Conservation (phyloP, 2,113 vertebrate genomes). For the Fregetta grallaria region DNA sequence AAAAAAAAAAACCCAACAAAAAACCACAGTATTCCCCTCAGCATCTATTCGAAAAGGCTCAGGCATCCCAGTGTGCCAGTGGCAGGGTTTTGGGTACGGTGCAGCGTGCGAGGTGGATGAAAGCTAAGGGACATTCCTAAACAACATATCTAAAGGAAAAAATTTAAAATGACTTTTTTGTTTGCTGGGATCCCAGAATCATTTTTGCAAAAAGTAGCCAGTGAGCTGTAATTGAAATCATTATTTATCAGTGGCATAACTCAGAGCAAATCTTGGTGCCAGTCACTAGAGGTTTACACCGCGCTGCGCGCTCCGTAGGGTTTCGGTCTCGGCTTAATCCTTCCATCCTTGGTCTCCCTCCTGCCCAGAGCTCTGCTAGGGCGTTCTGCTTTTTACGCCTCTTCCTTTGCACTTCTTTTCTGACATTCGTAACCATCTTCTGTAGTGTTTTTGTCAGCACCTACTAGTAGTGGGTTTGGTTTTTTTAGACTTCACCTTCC, state of each 20-base stretch:
- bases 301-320: rapidly evolving
- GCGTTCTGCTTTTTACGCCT: not conserved
- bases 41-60: not conserved
- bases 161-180: rapidly evolving
- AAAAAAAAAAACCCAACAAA: too few species aligned
- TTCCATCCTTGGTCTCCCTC: not conserved
- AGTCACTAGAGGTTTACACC: not conserved
- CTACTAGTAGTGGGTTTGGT: too few species aligned
- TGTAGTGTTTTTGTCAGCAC: not conserved
- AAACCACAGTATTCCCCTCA: not conserved
- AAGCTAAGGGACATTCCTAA: not conserved
- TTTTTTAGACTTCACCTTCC: too few species aligned
- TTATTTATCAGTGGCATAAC: not conserved
- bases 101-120: rapidly evolving
- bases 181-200: not conserved
- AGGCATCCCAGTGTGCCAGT: rapidly evolving
- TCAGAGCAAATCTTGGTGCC: not conserved
- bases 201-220: not conserved
- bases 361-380: not conserved
- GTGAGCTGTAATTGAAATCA: not conserved
- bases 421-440: not conserved
- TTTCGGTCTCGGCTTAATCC: not conserved
- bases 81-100: rapidly evolving
- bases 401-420: not conserved
- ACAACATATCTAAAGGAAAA: not conserved